A percentile compares a stretch with the other conserved stretches of the same genome.
phyloP scores from a whole-genome alignment of 2,113 vertebrate species.

The Chionis minor region DNA sequence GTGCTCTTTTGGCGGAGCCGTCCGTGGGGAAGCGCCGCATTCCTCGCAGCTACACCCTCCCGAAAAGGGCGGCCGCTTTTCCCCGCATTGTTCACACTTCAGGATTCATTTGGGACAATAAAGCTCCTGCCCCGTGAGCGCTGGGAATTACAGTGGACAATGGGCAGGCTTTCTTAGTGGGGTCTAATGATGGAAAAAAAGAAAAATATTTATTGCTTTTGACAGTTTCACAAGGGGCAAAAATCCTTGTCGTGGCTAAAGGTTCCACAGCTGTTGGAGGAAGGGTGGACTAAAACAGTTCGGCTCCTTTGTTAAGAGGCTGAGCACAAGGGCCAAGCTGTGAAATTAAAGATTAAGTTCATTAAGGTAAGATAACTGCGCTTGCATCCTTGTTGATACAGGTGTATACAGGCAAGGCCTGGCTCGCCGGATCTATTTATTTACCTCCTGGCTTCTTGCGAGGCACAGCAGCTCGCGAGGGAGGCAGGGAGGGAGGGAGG shows the following conservation, averaged over 20 bases:
- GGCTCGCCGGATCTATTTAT: conserved; percentile 32
- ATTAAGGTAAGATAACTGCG: conserved; percentile 82
- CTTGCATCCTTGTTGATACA: conserved; percentile 78
- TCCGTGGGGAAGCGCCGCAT: conserved; percentile 81
- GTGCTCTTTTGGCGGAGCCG: conserved; percentile 87
- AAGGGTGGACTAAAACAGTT: conserved; percentile 78
- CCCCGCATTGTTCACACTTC: conserved; percentile 86
- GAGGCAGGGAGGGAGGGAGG: no score
- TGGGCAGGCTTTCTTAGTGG: conserved; percentile 83
- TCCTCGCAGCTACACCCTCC: conserved; percentile 83
- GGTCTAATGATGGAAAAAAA: conserved; percentile 89
- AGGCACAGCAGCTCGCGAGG: not conserved
- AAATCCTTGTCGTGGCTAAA: conserved; percentile 82
- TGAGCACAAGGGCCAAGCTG: conserved; percentile 78
- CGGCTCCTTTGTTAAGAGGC: conserved; percentile 78
- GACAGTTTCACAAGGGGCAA: conserved; percentile 87
- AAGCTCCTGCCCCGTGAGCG: conserved; percentile 79
- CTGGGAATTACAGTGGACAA: conserved; percentile 90
- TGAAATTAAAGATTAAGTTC: conserved; percentile 86
- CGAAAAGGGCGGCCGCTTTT: conserved; percentile 75
- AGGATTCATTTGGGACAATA: conserved; percentile 87
- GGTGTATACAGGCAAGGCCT: conserved; percentile 67
- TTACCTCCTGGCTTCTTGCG: conserved; percentile 12
- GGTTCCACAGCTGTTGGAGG: conserved; percentile 82
- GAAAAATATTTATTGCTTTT: conserved; percentile 92